A percentile compares a stretch with the other conserved stretches of the same genome.
Conservation (phyloP, 1,140 invertebrate species). For the Ooceraea biroi region DNA sequence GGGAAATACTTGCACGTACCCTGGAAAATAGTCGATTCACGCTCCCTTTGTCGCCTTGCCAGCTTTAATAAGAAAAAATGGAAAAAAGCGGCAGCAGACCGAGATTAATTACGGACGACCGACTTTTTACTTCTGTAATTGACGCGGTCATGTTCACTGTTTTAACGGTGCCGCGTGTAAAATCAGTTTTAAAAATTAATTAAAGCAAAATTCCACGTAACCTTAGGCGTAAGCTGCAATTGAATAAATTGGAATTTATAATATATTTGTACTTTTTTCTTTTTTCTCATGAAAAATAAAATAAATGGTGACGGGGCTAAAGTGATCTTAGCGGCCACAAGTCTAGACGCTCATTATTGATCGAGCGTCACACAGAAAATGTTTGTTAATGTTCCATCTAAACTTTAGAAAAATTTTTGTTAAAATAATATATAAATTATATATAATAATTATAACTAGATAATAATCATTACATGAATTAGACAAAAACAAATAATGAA, state of each 20-base stretch:
- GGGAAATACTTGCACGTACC: constrained; percentile 49
- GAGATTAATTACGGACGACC: constrained; percentile 56
- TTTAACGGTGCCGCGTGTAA: constrained; percentile 48
- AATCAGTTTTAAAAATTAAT: constrained; percentile 47
- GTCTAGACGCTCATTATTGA: constrained; percentile 50
- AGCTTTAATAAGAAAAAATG: constrained; percentile 46
- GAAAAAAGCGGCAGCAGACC: constrained; percentile 29
- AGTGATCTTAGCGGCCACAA: constrained; percentile 29
- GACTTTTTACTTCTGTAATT: constrained; percentile 55
- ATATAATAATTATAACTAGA: not conserved
- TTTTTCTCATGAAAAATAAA: no score
- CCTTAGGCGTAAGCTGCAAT: not conserved
- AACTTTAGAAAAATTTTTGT: constrained; percentile 10
- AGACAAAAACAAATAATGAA: not conserved
- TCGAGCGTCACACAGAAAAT: not conserved
- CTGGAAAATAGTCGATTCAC: constrained; percentile 43
- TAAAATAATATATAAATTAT: not conserved
- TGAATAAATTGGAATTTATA: constrained; percentile 21
- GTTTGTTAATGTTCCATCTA: constrained; percentile 10
- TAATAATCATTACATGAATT: constrained; percentile 28
- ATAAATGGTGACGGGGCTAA: not conserved
- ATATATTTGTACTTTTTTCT: not conserved
- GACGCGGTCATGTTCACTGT: constrained; percentile 26
- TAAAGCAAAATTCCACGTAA: constrained; percentile 18
- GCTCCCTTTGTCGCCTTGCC: constrained; percentile 46